These are phyloP conservation scores for Erebia aethiops DNA, from an alignment of 2,888 invertebrate species.

Conservation along the genomic window DNA sequence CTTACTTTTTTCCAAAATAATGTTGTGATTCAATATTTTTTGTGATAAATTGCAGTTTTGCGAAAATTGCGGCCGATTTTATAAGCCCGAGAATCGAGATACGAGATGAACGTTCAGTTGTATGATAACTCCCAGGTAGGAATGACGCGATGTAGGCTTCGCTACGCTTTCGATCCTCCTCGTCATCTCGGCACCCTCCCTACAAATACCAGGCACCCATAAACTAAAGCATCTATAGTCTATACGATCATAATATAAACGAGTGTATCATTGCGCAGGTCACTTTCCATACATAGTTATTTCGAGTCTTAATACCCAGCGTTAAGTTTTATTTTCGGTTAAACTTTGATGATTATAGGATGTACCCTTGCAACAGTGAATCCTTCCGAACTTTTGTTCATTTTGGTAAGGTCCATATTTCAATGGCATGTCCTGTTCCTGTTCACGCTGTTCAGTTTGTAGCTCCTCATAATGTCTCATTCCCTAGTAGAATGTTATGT, in stretches of 20 bases:
- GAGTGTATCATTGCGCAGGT: constrained; percentile 10
- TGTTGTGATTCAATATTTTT: too few species aligned
- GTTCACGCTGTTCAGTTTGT: not conserved
- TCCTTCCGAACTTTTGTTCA: not conserved
- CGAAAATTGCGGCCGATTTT: not conserved
- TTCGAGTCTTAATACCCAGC: not conserved
- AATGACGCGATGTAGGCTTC: not conserved
- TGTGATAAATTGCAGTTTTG: too few species aligned
- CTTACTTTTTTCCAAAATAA: too few species aligned
- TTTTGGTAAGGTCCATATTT: not conserved
- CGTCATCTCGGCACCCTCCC: constrained; percentile 21
- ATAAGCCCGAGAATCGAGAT: too few species aligned
- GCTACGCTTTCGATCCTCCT: not conserved
- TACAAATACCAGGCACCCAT: constrained; percentile 24
- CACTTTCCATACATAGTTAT: not conserved
- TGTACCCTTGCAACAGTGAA: not conserved
- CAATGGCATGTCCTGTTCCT: not conserved
- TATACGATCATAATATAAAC: not conserved
- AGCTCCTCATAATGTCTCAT: constrained; percentile 24
- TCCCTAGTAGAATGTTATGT: constrained; percentile 38
- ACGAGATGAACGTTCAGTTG: not conserved
- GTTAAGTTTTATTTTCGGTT: not conserved
- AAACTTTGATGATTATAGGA: not conserved
- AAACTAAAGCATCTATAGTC: not conserved
- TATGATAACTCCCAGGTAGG: not conserved